Conservation (phyloP, 2,113 vertebrate genomes). For the Phalacrocorax aristotelis region DNA sequence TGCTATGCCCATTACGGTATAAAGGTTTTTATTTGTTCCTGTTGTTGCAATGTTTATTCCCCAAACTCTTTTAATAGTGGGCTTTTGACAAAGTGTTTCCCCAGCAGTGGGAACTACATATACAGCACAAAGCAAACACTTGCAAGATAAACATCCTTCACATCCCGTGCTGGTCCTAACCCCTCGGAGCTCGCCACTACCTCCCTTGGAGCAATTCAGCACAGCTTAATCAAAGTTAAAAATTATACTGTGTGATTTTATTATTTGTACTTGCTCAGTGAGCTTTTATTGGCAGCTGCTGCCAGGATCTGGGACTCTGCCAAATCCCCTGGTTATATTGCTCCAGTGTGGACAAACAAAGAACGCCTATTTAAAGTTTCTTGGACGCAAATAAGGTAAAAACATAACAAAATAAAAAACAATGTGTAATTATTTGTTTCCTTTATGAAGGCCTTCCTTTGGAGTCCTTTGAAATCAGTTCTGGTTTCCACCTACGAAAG, state of each 20-base stretch:
- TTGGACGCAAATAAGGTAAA: slow-evolving; percentile 34
- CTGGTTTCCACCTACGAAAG: neutral
- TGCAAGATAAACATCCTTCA: slow-evolving; percentile 49
- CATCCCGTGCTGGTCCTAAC: neutral
- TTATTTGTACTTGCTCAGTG: slow-evolving; percentile 24
- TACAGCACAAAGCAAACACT: slow-evolving; percentile 40
- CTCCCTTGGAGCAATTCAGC: slow-evolving; percentile 52
- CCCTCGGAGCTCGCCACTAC: neutral
- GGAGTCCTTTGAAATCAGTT: slow-evolving; percentile 6
- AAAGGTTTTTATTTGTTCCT: slow-evolving; percentile 25
- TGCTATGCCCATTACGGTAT: neutral
- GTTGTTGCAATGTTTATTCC: slow-evolving; percentile 26
- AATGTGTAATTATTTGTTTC: slow-evolving; percentile 49
- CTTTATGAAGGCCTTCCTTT: slow-evolving; percentile 9
- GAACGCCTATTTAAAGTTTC: slow-evolving; percentile 43
- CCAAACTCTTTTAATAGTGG: neutral
- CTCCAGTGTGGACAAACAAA: slow-evolving; percentile 54
- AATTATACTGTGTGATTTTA: slow-evolving; percentile 54
- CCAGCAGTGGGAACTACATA: slow-evolving; percentile 2
- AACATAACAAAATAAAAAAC: slow-evolving; percentile 27
- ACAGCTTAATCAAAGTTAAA: slow-evolving; percentile 54
- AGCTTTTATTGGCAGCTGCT: slow-evolving; percentile 59
- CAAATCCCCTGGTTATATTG: slow-evolving; percentile 31
- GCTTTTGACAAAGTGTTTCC: slow-evolving; percentile 43
- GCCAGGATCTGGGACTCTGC: slow-evolving; percentile 42